Evolutionary conservation across 2,888 invertebrate genomes (phyloP), one percentile per base, ranked within the genome.

Genomic region (Brachyptera risi): DNA sequence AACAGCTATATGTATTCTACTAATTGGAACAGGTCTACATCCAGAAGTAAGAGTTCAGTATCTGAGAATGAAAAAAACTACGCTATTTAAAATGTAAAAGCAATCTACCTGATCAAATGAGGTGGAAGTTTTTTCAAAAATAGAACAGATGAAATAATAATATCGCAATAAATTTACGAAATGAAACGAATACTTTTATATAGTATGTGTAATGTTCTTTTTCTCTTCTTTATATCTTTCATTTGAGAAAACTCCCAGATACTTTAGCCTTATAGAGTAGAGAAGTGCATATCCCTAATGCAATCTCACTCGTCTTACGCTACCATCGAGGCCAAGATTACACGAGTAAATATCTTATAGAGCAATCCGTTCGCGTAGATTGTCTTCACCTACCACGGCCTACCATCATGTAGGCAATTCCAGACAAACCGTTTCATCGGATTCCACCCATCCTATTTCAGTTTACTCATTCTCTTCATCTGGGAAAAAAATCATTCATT

Each of bases 271-370:
- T n/a, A n/a, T n/a, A n/a, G n/a, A n/a, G n/a, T n/a, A n/a, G n/a
- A n/a, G n/a, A n/a, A n/a, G n/a, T n/a, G n/a, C n/a, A n/a, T n/a
- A n/a, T n/a, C n/a, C 47, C 47, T 24, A 21, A 47, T 24, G 21
- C 47, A 47, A 47, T 47, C 47, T 47, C 19, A 24, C 15, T n/a
- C 31, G 31, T 31, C 31, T 31, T 31, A 5, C n/a, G n/a, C n/a
- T n/a, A n/a, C n/a, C 11, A 23, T 27, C 19, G 56, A 21, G 23
- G 21, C 37, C 56, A 13, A 31, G 58, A 58, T 58, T 58, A 58
- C 44, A 31, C 17, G 40, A 23, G 47, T 58, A 58, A 58, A 58
- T 58, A 58, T 58, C 44, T 58, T 49, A 58, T 58, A 49, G 37
- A 37, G 47, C 58, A 58, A 58, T 58, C 44, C 56, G 35, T 38